Evolutionary conservation across 1,140 invertebrate species (phyloP).

Genomic region (Caenorhabditis remanei): DNA sequence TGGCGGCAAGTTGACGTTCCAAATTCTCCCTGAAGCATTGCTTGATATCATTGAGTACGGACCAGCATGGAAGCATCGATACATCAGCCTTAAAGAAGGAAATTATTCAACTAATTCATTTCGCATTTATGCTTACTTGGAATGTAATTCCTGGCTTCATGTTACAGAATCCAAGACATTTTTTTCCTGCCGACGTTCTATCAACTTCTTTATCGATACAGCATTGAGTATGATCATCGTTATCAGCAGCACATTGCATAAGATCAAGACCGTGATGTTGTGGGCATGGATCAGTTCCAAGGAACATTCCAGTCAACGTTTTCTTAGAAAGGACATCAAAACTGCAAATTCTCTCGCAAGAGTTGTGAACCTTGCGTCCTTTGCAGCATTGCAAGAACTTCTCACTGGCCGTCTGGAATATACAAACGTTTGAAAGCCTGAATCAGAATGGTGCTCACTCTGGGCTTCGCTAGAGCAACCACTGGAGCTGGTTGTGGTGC

Average conservation of each 20-base stretch:
- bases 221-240: slow-evolving; percentile 70
- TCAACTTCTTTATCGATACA: slow-evolving; percentile 61
- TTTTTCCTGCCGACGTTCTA: slow-evolving; percentile 67
- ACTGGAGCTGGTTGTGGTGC: slow-evolving; percentile 48
- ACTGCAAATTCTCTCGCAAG: slow-evolving; percentile 73
- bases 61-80: slow-evolving; percentile 71
- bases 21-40: slow-evolving; percentile 73
- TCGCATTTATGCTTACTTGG: slow-evolving; percentile 65
- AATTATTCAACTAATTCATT: neutral
- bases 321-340: slow-evolving; percentile 75
- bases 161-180: slow-evolving; percentile 76
- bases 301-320: slow-evolving; percentile 74
- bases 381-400: slow-evolving; percentile 69
- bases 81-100: slow-evolving; percentile 66
- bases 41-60: slow-evolving; percentile 74
- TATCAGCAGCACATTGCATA: slow-evolving; percentile 74
- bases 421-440: neutral
- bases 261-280: slow-evolving; percentile 71
- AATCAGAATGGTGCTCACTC: neutral
- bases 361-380: slow-evolving; percentile 69
- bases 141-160: slow-evolving; percentile 73
- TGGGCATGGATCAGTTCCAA: slow-evolving; percentile 75
- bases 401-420: slow-evolving; percentile 65
- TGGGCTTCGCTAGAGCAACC: slow-evolving; percentile 24
- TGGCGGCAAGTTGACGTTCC: slow-evolving; percentile 56